These are phyloP conservation scores for Octodonta nipae DNA, from an alignment of 2,888 invertebrate genomes.

Conservation along the genomic window DNA sequence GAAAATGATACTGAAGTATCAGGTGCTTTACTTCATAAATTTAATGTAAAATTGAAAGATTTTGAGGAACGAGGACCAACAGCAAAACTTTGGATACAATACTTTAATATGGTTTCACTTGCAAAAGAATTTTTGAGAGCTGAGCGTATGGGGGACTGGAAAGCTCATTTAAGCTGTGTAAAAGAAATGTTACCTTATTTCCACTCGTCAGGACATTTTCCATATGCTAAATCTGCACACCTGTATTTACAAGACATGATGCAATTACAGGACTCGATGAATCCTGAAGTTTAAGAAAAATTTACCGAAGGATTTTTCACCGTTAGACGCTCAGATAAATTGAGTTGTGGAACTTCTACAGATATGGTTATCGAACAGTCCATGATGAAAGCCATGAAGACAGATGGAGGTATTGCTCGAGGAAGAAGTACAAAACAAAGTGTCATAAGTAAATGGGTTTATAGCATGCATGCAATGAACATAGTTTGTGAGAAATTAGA, in stretches of 20 bases:
- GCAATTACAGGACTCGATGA: slow-evolving; percentile 10
- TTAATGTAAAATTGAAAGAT: slow-evolving; percentile 19
- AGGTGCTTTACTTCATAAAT: no score
- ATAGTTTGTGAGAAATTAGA: slow-evolving; percentile 25
- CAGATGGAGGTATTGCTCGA: no score
- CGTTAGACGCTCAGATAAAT: slow-evolving; percentile 28
- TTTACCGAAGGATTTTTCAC: slow-evolving; percentile 27
- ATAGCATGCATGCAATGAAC: no score
- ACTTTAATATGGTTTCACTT: slow-evolving; percentile 13
- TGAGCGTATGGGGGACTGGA: slow-evolving; percentile 30
- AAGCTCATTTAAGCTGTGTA: slow-evolving; percentile 26
- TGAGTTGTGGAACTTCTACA: slow-evolving; percentile 29
- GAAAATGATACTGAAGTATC: slow-evolving; percentile 23
- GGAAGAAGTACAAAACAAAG: slow-evolving; percentile 29
- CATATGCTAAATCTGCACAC: slow-evolving; percentile 22
- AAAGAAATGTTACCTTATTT: slow-evolving; percentile 30
- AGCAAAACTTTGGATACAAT: slow-evolving; percentile 10
- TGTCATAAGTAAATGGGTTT: no score
- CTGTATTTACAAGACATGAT: slow-evolving; percentile 19
- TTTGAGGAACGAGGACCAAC: slow-evolving; percentile 11
- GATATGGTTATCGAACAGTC: no score
- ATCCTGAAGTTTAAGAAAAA: slow-evolving; percentile 19
- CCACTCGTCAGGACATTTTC: no score
- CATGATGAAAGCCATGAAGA: no score
- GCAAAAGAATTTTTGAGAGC: slow-evolving; percentile 26